phyloP scores from a whole-genome alignment of 1,140 invertebrate species.

The Drosophila tristis region DNA sequence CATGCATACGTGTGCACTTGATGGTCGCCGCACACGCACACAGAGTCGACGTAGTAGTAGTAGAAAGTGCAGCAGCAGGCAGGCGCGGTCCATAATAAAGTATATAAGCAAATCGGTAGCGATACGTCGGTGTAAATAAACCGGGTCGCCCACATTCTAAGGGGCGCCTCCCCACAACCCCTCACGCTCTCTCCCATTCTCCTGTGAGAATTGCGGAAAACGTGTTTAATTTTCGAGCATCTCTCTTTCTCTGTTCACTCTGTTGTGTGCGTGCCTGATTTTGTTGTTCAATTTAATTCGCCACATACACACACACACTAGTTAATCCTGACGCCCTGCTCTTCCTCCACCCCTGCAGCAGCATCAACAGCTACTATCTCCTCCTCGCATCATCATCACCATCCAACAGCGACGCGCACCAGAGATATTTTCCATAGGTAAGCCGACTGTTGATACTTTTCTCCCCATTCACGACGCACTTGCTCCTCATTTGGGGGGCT shows the following conservation, averaged over 20 bases:
- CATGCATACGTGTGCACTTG: slow-evolving; percentile 51
- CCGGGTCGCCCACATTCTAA: slow-evolving; percentile 61
- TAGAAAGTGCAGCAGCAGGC: slow-evolving; percentile 60
- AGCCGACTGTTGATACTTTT: slow-evolving; percentile 25
- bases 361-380: slow-evolving; percentile 22
- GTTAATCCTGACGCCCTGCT: slow-evolving; percentile 43
- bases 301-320: slow-evolving; percentile 35
- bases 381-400: too few species aligned
- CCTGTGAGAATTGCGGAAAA: slow-evolving; percentile 33
- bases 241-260: slow-evolving; percentile 4
- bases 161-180: slow-evolving; percentile 16
- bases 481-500: slow-evolving; percentile 25
- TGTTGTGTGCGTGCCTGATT: slow-evolving; percentile 24
- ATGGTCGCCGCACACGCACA: slow-evolving; percentile 19
- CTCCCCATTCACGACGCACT: slow-evolving; percentile 2
- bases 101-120: slow-evolving; percentile 26
- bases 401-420: background rate
- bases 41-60: slow-evolving; percentile 44
- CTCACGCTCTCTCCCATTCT: background rate
- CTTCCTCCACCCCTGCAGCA: slow-evolving; percentile 32
- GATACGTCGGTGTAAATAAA: slow-evolving; percentile 67
- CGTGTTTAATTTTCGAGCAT: slow-evolving; percentile 48
- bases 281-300: slow-evolving; percentile 53
- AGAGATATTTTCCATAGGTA: slow-evolving; percentile 23
- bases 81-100: slow-evolving; percentile 57